Conservation (phyloP, 1,140 invertebrate species). For the Parapsyche elsis region DNA sequence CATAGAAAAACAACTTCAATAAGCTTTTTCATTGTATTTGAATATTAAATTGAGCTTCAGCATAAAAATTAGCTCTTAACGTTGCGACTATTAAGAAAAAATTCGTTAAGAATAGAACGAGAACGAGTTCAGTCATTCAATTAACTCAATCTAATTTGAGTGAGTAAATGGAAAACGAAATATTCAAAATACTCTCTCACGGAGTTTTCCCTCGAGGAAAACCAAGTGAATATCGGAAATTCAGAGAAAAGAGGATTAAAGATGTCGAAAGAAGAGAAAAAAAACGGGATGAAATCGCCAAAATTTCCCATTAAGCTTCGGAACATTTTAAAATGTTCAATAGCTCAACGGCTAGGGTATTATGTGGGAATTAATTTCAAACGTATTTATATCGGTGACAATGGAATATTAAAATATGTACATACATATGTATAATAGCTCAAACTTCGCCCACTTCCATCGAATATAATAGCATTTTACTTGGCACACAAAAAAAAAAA, state of each 20-base stretch:
- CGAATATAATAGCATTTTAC: too few relatives aligned
- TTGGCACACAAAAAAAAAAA: too few relatives aligned
- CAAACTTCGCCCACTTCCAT: too few relatives aligned
- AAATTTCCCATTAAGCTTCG: neutral
- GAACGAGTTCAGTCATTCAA: neutral
- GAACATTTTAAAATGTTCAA: neutral
- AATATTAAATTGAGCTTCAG: neutral
- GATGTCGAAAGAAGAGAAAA: neutral
- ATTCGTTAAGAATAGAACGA: neutral
- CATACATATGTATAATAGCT: too few relatives aligned
- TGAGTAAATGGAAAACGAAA: neutral
- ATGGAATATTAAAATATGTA: too few relatives aligned
- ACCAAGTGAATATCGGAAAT: neutral
- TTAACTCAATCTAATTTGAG: neutral
- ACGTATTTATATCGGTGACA: too few relatives aligned
- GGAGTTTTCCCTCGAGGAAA: neutral
- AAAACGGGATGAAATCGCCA: neutral
- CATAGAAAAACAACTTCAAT: too few relatives aligned
- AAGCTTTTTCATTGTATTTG: too few relatives aligned
- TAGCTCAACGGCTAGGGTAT: neutral
- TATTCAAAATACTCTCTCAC: constrained; percentile 1
- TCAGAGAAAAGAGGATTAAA: neutral
- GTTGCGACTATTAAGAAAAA: neutral
- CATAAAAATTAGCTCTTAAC: neutral
- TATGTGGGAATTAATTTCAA: too few relatives aligned